A percentile compares a stretch with the other conserved stretches of the same genome.
These are phyloP conservation scores for Vulpes vulpes DNA, from an alignment of 2,113 vertebrate species.

Conservation along the genomic window DNA sequence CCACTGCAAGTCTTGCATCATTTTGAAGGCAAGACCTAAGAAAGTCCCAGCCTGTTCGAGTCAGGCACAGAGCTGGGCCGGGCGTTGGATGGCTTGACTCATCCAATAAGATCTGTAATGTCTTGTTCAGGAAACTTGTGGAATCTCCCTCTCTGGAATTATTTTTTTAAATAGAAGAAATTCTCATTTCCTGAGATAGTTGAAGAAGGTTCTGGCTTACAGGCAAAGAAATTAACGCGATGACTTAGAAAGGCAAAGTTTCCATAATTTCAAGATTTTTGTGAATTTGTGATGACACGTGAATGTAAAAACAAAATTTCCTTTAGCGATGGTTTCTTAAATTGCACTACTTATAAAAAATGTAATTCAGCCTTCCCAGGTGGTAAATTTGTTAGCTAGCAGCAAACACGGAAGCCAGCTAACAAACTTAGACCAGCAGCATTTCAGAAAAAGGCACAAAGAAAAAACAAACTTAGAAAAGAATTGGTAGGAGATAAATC, in stretches of 20 bases:
- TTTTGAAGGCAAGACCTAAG: not conserved
- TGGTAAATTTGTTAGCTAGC: conserved; percentile 34
- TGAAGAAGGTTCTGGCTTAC: conserved; percentile 52
- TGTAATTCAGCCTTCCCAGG: conserved; percentile 53
- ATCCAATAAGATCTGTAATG: not conserved
- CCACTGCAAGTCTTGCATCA: not conserved
- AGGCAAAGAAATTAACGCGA: conserved; percentile 50
- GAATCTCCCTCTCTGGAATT: conserved; percentile 70
- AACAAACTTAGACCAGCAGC: conserved; percentile 37
- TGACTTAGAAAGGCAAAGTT: conserved; percentile 56
- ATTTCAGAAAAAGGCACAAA: conserved; percentile 23
- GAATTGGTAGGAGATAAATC: not conserved
- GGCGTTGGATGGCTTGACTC: conserved; percentile 30
- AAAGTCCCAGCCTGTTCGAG: not conserved
- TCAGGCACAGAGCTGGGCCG: not conserved
- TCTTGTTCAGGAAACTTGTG: conserved; percentile 51
- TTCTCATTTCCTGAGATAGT: conserved; percentile 69
- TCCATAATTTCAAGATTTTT: conserved; percentile 56
- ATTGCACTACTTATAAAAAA: conserved; percentile 23
- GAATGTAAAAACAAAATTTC: conserved; percentile 61
- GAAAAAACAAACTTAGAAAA: not conserved
- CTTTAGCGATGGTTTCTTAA: conserved; percentile 53
- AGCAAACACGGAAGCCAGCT: conserved; percentile 45
- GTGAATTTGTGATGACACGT: not conserved
- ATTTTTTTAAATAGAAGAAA: conserved; percentile 69